Evolutionary conservation across 1,140 invertebrate species (phyloP).

Genomic region (Brachionus asplanchnoidis): DNA sequence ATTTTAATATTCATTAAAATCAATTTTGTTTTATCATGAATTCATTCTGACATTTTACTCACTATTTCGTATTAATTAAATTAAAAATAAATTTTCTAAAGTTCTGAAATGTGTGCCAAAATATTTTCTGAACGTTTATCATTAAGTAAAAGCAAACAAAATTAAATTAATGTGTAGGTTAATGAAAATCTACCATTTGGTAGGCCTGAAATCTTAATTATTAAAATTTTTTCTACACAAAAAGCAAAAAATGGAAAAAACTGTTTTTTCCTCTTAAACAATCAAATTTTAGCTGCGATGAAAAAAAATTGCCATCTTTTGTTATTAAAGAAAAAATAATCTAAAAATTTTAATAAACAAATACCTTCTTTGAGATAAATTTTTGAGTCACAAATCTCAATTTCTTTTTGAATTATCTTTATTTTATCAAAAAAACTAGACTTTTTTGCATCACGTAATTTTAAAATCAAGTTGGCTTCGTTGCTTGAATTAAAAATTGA

Average conservation of each 20-base stretch:
- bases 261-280: not conserved
- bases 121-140: not conserved
- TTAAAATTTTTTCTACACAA: not conserved
- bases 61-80: not conserved
- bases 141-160: not conserved
- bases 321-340: not conserved
- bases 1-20: not conserved
- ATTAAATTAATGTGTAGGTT: too few species aligned
- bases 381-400: not conserved
- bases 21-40: not conserved
- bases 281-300: not conserved
- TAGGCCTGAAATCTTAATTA: not conserved
- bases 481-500: not conserved
- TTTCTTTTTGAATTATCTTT: not conserved
- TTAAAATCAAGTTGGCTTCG: not conserved
- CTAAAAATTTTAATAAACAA: not conserved
- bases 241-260: not conserved
- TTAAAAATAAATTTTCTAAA: not conserved
- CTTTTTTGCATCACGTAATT: not conserved
- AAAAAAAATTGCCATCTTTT: not conserved
- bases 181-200: not conserved
- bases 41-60: not conserved
- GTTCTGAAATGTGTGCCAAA: not conserved
- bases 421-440: not conserved
- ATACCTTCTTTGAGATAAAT: conserved; percentile 21